These are phyloP conservation scores for Diplosoma virens DNA, from an alignment of 23 tunicate genomes.

Conservation along the genomic window DNA sequence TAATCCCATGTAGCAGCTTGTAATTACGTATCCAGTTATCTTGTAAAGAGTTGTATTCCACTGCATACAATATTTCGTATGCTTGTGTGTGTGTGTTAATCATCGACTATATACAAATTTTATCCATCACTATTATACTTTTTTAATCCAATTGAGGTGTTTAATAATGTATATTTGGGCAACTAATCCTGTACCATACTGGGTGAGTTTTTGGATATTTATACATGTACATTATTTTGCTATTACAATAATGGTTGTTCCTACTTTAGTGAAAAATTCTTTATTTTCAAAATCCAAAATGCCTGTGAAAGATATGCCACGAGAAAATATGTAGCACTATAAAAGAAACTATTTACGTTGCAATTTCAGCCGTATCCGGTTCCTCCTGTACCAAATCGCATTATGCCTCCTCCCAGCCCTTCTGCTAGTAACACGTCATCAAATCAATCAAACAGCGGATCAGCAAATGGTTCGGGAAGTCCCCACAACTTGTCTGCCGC, in stretches of 20 bases:
- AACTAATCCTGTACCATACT: slow-evolving; percentile 68
- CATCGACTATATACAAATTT: background rate
- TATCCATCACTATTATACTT: background rate
- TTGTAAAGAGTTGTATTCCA: slow-evolving; percentile 29
- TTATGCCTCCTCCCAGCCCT: slow-evolving; percentile 84
- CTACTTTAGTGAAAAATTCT: too few species aligned
- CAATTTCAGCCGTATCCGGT: slow-evolving; percentile 62
- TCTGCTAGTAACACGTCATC: slow-evolving; percentile 85
- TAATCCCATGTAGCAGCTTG: slow-evolving; percentile 23
- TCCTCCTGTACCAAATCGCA: slow-evolving; percentile 48
- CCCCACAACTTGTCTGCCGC: slow-evolving; percentile 43
- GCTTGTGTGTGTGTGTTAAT: slow-evolving; percentile 5
- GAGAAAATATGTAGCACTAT: too few species aligned
- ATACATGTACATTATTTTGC: too few species aligned
- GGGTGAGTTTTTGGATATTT: too few species aligned
- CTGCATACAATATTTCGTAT: background rate
- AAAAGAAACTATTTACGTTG: too few species aligned
- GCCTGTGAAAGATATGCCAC: too few species aligned
- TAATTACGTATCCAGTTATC: slow-evolving; percentile 3
- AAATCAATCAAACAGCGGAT: slow-evolving; percentile 69
- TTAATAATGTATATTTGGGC: slow-evolving; percentile 77
- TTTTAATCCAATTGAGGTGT: background rate
- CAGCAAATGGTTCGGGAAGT: slow-evolving; percentile 77
- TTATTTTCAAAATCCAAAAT: too few species aligned
- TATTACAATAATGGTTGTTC: too few species aligned